Conservation (phyloP, 2,888 invertebrate species). For the Sabatieria punctata region DNA sequence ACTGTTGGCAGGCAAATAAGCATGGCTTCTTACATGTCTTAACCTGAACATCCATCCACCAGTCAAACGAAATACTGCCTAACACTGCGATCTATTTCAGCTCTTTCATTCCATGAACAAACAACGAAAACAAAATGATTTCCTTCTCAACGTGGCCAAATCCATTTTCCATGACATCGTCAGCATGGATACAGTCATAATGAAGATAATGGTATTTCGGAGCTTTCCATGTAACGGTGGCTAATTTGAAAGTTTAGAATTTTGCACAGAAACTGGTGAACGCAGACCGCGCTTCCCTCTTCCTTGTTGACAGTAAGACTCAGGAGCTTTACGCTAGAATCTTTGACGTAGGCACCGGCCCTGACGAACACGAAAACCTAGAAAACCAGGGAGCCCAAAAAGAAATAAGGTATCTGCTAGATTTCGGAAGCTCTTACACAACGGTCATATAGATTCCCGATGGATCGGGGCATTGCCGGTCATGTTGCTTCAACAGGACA, state of each 20-base stretch:
- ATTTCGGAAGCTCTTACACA: neutral
- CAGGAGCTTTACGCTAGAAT: conserved; percentile 62
- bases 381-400: conserved; percentile 18
- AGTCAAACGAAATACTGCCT: too few species aligned
- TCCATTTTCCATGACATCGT: conserved; percentile 74
- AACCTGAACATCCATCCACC: too few species aligned
- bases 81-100: too few species aligned
- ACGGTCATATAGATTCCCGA: conserved; percentile 44
- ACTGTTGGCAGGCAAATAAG: too few species aligned
- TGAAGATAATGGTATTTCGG: conserved; percentile 50
- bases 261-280: conserved; percentile 61
- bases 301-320: conserved; percentile 54
- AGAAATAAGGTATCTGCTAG: conserved; percentile 21
- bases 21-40: too few species aligned
- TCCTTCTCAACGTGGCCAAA: conserved; percentile 58
- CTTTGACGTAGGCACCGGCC: conserved; percentile 44
- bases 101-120: conserved; percentile 50
- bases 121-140: conserved; percentile 54
- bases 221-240: neutral
- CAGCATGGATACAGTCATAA: conserved; percentile 59
- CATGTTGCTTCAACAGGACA: conserved; percentile 61
- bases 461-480: conserved; percentile 62
- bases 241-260: conserved; percentile 36
- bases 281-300: conserved; percentile 65
- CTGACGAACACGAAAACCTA: conserved; percentile 16